Base-by-base conservation (phyloP, 2,797 vertebrate species). In the Ptychobarbus kaznakovi region DNA sequence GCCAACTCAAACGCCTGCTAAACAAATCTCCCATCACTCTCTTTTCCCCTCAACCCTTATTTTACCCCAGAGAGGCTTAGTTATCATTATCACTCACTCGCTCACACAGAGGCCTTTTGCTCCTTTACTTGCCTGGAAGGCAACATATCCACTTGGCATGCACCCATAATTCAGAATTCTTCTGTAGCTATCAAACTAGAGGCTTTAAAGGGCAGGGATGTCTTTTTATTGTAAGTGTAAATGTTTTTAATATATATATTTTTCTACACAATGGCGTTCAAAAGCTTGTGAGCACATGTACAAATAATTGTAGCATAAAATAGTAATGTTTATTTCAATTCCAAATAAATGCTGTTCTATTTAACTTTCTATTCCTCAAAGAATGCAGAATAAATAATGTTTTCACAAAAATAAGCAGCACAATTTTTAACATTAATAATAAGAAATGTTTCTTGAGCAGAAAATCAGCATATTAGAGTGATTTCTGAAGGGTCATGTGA, bases 91-190 rank as follows among this genome's bases (percentile, higher is more conserved):
- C 65, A 79, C 51, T 81, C 65, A 53, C 53, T 77, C 28, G 2
- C 80, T 58, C 63, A 51, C 81, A 83, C 85, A 49, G 49, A 69
- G 73, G 28, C 42, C 56, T 35, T 83, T 81, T 68, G n/a, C 58
- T 78, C 85, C 68, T 84, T 86, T 74, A 82, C 69, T 70, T 82
- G 73, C 79, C 79, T 73, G 32, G 44, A 79, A 69, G 66, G 35
- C 77, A 82, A 63, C 84, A 32, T 40, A 84, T n/a, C 77, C 44
- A 78, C 38, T 84, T 83, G 69, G 28, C 70, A 49, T 66, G n/a
- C 81, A 81, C 38, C 76, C 53, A 51, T 69, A 53, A 73, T 83
- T 65, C 66, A 80, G 22, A 73, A 80, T 53, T 77, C 53, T 58
- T 38, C 75, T 77, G 35, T 46, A 63, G 74, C 25, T 28, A 42